Conservation (phyloP, 2,113 vertebrate species). For the Typhlomys cinereus region DNA sequence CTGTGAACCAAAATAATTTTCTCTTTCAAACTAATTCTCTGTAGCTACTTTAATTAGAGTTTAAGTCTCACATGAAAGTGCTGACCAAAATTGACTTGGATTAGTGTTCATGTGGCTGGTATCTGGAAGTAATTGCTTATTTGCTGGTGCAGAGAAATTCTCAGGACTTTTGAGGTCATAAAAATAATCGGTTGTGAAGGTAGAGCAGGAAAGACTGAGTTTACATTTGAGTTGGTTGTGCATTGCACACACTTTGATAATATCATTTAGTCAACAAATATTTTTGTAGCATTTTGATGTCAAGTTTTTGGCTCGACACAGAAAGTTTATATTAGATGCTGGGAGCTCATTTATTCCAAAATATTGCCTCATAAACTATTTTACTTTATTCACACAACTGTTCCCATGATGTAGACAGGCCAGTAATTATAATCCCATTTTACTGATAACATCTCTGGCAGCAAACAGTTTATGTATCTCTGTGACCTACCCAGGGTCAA, state of each 20-base stretch:
- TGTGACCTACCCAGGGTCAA: not conserved
- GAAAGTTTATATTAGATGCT: not conserved
- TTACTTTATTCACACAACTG: not conserved
- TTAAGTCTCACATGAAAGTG: not conserved
- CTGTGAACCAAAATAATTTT: not conserved
- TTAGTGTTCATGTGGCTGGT: not conserved
- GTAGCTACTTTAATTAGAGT: not conserved
- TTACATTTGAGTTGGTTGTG: not conserved
- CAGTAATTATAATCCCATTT: not conserved
- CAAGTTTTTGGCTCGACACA: not conserved
- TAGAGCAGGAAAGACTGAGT: not conserved
- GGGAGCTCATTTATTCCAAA: not conserved
- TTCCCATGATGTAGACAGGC: not conserved
- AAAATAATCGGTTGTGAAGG: not conserved
- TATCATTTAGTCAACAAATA: not conserved
- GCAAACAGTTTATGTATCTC: not conserved
- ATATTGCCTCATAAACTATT: not conserved
- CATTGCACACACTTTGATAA: not conserved
- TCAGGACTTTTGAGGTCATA: not conserved
- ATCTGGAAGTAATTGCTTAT: not conserved
- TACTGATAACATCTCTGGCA: not conserved
- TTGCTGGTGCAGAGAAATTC: not conserved
- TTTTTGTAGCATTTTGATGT: conserved; percentile 2
- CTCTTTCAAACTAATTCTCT: not conserved
- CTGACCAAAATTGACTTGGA: not conserved